Evolutionary conservation across 2,113 vertebrate genomes (phyloP).

Genomic region (Lota lota): DNA sequence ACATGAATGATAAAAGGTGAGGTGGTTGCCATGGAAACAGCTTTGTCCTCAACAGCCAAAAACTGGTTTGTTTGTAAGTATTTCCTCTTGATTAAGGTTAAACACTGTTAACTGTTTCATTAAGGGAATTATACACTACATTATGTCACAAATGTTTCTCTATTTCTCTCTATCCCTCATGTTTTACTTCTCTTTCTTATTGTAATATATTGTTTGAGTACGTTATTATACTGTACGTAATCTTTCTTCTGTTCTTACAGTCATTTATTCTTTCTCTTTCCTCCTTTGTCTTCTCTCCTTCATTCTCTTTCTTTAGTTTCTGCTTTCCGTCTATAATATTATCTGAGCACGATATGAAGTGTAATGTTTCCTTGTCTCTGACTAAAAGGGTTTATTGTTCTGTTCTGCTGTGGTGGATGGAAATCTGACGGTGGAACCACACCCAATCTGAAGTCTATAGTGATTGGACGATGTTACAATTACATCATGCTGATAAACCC

Average conservation of each 20-base stretch:
- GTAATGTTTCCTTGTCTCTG: slow-evolving; percentile 18
- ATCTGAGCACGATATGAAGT: too few species aligned
- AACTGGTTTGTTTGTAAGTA: background rate
- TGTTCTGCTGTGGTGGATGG: slow-evolving; percentile 31
- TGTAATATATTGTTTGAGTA: too few species aligned
- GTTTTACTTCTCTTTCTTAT: too few species aligned
- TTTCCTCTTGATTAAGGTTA: background rate
- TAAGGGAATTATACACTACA: background rate
- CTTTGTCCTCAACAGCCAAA: too few species aligned
- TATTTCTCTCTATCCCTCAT: background rate
- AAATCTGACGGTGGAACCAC: slow-evolving; percentile 64
- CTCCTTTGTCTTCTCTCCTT: slow-evolving; percentile 1
- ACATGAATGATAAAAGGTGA: background rate
- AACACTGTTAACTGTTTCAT: background rate
- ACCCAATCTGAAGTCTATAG: slow-evolving; percentile 70
- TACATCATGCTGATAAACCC: slow-evolving; percentile 65
- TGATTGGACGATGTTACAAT: slow-evolving; percentile 68
- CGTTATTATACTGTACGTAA: too few species aligned
- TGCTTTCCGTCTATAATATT: too few species aligned
- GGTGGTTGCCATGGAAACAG: background rate
- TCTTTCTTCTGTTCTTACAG: background rate
- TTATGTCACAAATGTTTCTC: background rate
- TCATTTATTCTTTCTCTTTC: background rate
- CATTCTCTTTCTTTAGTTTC: background rate
- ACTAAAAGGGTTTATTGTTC: slow-evolving; percentile 43